phyloP scores from a whole-genome alignment of 2,797 vertebrate species.

The Sciaenops ocellatus region DNA sequence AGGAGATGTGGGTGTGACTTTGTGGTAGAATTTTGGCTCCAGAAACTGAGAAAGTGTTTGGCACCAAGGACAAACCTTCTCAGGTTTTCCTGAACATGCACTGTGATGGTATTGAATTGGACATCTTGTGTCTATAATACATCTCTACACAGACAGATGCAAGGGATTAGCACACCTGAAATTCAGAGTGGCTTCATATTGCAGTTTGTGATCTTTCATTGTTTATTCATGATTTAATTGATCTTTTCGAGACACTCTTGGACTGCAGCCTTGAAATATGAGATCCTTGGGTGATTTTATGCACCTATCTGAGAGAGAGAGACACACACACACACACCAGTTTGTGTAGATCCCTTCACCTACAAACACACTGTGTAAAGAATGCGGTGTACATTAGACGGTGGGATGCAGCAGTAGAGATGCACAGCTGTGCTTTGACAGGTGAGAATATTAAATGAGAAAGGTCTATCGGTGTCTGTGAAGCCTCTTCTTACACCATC shows the following conservation, averaged over 20 bases:
- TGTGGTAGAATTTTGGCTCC: neutral
- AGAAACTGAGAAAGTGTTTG: neutral
- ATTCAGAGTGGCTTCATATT: conserved; percentile 23
- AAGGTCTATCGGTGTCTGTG: conserved; percentile 41
- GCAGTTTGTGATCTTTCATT: conserved; percentile 58
- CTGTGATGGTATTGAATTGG: neutral
- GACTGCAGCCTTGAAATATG: conserved; percentile 56
- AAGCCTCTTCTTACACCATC: conserved; percentile 53
- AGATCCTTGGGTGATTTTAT: conserved; percentile 45
- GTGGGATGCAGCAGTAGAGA: conserved; percentile 42
- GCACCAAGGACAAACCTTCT: neutral
- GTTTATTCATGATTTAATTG: conserved; percentile 72
- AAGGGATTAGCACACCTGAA: conserved; percentile 21
- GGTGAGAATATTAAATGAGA: conserved; percentile 57
- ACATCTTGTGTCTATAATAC: neutral
- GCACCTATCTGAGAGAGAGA: conserved; percentile 15
- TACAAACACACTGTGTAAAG: conserved; percentile 32
- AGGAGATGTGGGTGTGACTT: neutral
- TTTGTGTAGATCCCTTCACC: conserved; percentile 30
- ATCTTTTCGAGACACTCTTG: conserved; percentile 50
- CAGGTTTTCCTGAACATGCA: neutral
- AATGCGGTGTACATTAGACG: conserved; percentile 40
- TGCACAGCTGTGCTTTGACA: conserved; percentile 67
- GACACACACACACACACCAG: conserved; percentile 28
- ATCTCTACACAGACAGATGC: conserved; percentile 9